Conservation (phyloP, 2,113 vertebrate species). For the Trematomus loennbergii region DNA sequence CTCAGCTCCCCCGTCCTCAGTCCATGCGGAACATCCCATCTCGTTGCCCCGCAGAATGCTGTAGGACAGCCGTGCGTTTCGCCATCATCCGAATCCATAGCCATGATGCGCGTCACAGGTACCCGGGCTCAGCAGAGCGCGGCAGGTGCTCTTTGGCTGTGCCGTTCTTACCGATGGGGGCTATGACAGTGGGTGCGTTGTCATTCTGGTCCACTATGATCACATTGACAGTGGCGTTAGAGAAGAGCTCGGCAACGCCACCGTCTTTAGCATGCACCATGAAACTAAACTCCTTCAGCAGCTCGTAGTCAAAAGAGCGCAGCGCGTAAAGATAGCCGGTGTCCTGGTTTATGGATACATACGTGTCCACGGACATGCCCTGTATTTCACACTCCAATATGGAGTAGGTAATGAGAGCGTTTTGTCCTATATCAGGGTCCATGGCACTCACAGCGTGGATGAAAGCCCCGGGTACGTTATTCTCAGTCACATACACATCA, state of each 20-base stretch:
- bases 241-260: constrained; percentile 88
- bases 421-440: constrained; percentile 93
- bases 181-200: constrained; percentile 88
- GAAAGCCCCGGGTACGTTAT: constrained; percentile 96
- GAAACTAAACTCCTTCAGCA: constrained; percentile 96
- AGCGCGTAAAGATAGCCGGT: constrained; percentile 97
- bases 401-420: constrained; percentile 93
- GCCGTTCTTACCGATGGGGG: constrained; percentile 89
- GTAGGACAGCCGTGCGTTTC: constrained; percentile 97
- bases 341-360: constrained; percentile 97
- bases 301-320: constrained; percentile 97
- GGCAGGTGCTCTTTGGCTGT: constrained; percentile 91
- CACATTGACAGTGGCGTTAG: constrained; percentile 92
- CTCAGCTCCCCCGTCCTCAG: constrained; percentile 96
- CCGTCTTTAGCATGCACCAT: constrained; percentile 93
- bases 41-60: constrained; percentile 96
- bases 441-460: constrained; percentile 95
- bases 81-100: constrained; percentile 95
- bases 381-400: constrained; percentile 97
- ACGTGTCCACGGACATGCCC: constrained; percentile 96
- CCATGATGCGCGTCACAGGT: constrained; percentile 94
- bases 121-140: constrained; percentile 93
- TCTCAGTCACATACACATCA: constrained; percentile 96
- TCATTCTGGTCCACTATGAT: constrained; percentile 97
- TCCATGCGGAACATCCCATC: constrained; percentile 96